phyloP scores from a whole-genome alignment of 2,797 vertebrate species.

The Danio tinwini region DNA sequence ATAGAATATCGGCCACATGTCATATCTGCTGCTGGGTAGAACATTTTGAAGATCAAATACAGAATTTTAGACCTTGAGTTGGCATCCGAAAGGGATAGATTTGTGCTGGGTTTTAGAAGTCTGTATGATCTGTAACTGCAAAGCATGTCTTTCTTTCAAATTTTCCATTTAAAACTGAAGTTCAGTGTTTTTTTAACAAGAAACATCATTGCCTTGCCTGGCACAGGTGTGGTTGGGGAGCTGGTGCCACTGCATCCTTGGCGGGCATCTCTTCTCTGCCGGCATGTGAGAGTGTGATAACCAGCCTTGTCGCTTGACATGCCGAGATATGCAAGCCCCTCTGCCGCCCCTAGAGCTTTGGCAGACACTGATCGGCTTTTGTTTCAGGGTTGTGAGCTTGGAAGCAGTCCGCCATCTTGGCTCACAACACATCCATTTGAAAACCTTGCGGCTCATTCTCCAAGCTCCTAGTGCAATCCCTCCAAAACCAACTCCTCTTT shows the following conservation, averaged over 20 bases:
- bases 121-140: background rate
- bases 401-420: conserved; percentile 62
- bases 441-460: conserved; percentile 52
- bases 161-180: conserved; percentile 51
- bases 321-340: conserved; percentile 59
- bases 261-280: conserved; percentile 67
- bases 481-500: conserved; percentile 48
- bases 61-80: conserved; percentile 47
- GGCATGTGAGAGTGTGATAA: conserved; percentile 76
- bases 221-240: conserved; percentile 57
- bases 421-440: conserved; percentile 48
- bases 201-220: conserved; percentile 49
- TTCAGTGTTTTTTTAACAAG: conserved; percentile 30
- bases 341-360: conserved; percentile 63
- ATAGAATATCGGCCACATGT: conserved; percentile 56
- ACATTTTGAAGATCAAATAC: conserved; percentile 56
- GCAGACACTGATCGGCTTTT: conserved; percentile 68
- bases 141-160: conserved; percentile 28
- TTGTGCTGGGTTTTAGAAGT: conserved; percentile 1
- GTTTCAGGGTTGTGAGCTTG: conserved; percentile 65
- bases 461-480: conserved; percentile 33
- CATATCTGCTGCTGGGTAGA: conserved; percentile 62
- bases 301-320: conserved; percentile 70
- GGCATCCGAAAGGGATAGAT: conserved; percentile 2
- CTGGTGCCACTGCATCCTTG: conserved; percentile 66